These are phyloP conservation scores for Aptenodytes forsteri DNA, from an alignment of 2,113 vertebrate species.

Conservation along the genomic window DNA sequence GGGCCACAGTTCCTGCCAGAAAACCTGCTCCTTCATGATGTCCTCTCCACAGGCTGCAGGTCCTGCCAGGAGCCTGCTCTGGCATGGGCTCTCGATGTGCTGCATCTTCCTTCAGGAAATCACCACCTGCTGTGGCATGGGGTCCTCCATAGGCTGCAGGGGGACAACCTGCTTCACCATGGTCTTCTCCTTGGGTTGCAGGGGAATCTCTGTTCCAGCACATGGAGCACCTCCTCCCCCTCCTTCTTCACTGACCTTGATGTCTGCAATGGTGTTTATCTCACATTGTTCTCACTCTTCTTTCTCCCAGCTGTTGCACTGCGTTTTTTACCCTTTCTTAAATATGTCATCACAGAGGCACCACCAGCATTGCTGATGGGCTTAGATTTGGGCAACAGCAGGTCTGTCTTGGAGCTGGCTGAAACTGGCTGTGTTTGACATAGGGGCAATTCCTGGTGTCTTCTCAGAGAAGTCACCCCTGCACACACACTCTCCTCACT, in stretches of 20 bases:
- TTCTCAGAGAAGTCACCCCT: not conserved
- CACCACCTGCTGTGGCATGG: not conserved
- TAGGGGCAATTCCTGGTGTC: not conserved
- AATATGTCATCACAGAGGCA: not conserved
- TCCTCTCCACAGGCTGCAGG: not conserved
- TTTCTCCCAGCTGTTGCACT: not conserved
- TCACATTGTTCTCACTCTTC: not conserved
- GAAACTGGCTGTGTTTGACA: not conserved
- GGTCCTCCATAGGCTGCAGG: not conserved
- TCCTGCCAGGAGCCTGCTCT: not conserved
- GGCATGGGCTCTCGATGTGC: too few relatives aligned
- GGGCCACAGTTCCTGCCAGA: not conserved
- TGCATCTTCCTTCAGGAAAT: not conserved
- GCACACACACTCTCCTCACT: accelerated
- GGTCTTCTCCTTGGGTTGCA: not conserved
- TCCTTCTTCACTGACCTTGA: not conserved
- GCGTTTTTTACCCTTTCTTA: not conserved
- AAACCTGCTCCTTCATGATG: not conserved
- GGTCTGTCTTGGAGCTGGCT: not conserved
- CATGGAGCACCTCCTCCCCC: not conserved
- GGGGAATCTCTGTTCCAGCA: not conserved
- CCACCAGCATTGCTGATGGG: too few relatives aligned
- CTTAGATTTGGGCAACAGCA: not conserved
- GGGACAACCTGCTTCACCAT: not conserved
- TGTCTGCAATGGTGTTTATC: not conserved